phyloP scores from a whole-genome alignment of 2,888 invertebrate genomes.

The Deilephila elpenor region DNA sequence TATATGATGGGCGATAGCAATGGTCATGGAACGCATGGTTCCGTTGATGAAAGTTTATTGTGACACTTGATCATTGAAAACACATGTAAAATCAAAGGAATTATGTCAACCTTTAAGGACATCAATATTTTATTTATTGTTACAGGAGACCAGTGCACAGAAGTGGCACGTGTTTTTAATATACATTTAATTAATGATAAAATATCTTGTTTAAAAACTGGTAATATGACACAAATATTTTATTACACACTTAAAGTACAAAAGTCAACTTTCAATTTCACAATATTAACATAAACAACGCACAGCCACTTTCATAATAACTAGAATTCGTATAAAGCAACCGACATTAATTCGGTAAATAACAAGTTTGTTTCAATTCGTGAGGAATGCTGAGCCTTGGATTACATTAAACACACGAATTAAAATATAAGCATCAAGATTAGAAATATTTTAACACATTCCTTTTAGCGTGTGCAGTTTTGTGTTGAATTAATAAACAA shows the following conservation, averaged over 20 bases:
- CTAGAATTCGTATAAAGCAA: neutral
- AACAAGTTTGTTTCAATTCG: conserved; percentile 19
- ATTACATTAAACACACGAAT: conserved; percentile 1
- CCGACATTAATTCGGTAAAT: conserved; percentile 21
- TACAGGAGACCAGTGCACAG: too few relatives aligned
- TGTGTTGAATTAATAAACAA: neutral
- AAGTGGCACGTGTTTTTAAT: too few relatives aligned
- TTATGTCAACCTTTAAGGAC: too few relatives aligned
- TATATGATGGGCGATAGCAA: too few relatives aligned
- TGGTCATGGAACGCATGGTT: too few relatives aligned
- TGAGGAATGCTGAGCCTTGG: conserved; percentile 18
- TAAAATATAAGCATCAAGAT: conserved; percentile 13
- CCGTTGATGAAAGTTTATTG: too few relatives aligned
- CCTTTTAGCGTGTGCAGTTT: neutral
- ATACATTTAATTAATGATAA: too few relatives aligned
- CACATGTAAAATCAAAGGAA: too few relatives aligned
- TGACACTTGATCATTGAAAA: neutral
- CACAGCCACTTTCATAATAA: conserved; percentile 3
- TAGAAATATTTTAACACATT: conserved; percentile 21
- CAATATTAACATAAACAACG: neutral
- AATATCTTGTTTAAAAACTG: neutral
- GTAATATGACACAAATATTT: neutral
- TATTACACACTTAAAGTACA: neutral
- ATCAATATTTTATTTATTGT: too few relatives aligned
- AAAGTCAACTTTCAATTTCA: conserved; percentile 7